Conservation (phyloP, 1,140 invertebrate species). For the Spodoptera litura region DNA sequence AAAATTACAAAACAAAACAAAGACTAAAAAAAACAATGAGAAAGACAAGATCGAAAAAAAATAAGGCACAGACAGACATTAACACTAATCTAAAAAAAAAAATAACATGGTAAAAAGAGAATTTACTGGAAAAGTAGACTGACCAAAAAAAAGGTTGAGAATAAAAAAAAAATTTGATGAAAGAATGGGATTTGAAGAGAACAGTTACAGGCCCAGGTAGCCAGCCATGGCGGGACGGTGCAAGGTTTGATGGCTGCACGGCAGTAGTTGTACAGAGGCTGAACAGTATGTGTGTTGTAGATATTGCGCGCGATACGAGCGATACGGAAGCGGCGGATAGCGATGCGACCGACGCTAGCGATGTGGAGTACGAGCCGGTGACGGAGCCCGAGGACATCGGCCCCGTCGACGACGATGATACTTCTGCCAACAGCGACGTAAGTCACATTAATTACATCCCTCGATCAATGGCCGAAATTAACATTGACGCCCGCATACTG, state of each 20-base stretch:
- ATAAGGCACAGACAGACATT: not conserved
- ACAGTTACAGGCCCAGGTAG: not conserved
- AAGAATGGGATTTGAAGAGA: not conserved
- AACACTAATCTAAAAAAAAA: not conserved
- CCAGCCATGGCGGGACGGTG: not conserved
- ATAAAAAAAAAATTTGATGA: not conserved
- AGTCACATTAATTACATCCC: constrained; percentile 46
- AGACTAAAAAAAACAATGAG: not conserved
- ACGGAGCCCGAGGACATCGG: constrained; percentile 66
- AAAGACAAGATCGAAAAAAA: not conserved
- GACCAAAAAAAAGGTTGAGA: constrained; percentile 15
- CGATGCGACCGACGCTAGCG: constrained; percentile 61
- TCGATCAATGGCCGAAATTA: too few species aligned
- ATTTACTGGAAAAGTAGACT: constrained; percentile 21
- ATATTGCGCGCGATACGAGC: constrained; percentile 83
- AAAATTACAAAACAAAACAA: constrained; percentile 22
- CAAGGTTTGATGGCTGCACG: constrained; percentile 4
- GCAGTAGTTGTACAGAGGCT: constrained; percentile 54
- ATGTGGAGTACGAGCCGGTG: constrained; percentile 70
- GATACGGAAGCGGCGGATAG: constrained; percentile 73
- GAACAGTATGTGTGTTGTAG: constrained; percentile 74
- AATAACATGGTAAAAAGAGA: constrained; percentile 12
- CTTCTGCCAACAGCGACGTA: constrained; percentile 78
- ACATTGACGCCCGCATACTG: too few species aligned
- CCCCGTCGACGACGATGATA: constrained; percentile 59